A percentile compares a stretch with the other conserved stretches of the same genome.
These are phyloP conservation scores for Neodon shergylaensis DNA, from an alignment of 2,113 vertebrate genomes.

Conservation along the genomic window DNA sequence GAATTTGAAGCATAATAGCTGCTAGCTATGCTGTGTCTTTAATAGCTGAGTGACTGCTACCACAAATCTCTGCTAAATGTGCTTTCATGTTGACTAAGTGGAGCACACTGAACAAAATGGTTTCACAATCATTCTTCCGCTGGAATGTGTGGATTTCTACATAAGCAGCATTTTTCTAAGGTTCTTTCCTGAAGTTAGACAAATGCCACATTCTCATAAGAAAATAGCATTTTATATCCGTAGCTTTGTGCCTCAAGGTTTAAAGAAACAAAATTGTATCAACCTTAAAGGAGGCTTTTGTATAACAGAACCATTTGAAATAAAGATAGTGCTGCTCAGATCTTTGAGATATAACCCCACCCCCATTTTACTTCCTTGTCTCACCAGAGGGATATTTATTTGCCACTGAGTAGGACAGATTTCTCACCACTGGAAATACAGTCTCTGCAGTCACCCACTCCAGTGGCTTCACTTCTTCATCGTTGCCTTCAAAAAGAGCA, in stretches of 20 bases:
- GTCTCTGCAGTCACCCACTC: background rate
- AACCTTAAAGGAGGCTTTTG: background rate
- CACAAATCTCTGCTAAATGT: background rate
- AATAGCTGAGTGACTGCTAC: background rate
- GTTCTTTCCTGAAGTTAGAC: constrained; percentile 5
- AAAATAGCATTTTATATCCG: constrained; percentile 45
- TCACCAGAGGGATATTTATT: constrained; percentile 43
- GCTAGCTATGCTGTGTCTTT: background rate
- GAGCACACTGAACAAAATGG: background rate
- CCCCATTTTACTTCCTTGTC: background rate
- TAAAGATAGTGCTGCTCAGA: constrained; percentile 4
- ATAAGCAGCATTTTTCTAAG: background rate
- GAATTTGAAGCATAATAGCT: background rate
- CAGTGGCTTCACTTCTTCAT: constrained; percentile 30
- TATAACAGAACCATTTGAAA: constrained; percentile 48
- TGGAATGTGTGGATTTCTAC: background rate
- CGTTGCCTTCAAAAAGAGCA: constrained; percentile 34
- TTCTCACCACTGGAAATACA: background rate
- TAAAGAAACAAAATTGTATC: constrained; percentile 43
- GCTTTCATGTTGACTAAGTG: background rate
- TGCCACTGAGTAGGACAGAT: background rate
- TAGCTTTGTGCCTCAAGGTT: background rate
- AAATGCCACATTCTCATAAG: constrained; percentile 2
- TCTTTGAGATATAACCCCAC: constrained; percentile 46
- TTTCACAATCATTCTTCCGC: background rate